Evolutionary conservation across 1,140 invertebrate genomes (phyloP), one percentile per base, ranked within the genome.

Genomic region (Brachionus plicatilis): DNA sequence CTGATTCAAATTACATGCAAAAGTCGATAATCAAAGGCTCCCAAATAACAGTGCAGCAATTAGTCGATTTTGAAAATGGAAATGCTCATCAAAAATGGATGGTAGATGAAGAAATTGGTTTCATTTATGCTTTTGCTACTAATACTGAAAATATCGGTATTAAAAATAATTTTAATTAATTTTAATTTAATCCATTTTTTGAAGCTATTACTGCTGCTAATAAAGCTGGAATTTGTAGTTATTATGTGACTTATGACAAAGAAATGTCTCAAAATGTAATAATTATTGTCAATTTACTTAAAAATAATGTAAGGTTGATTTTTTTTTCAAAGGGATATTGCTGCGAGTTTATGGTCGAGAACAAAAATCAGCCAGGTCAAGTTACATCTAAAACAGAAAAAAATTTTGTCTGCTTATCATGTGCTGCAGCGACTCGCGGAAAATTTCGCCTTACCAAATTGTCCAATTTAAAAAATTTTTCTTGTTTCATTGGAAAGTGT

Each of bases 401-500:
- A 37, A 27, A 41, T 43, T n/a, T 82, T 8, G 87, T 89, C 6
- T 90, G 89, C 83, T 85, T 87, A 37, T 89, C 89, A 5, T 90
- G 89, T 86, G 89, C 89, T 7, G 85, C 88, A 17, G 87, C 89
- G 14, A 88, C 89, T 88, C 86, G 89, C 27, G 89, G 89, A 29
- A 86, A 88, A 14, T 88, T 86, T 85, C 87, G 87, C 79, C 85
- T 89, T 17, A 82, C 86, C 65, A 87, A 87, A 79, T 79, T 90
- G 7, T 85, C 85, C 12, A 79, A 85, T 12, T 86, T 85, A 60
- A 86, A 86, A 24, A 86, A 86, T 29, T 90, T 90, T 82, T 85
- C 87, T 76, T 90, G 89, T 87, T 87, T 88, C 68, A 89, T 89
- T 87, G 89, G 89, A 76, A 86, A 87, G 86, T 88, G 89, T 90